Conservation (phyloP, 2,113 vertebrate genomes). For the Trochalopteron elliotii region DNA sequence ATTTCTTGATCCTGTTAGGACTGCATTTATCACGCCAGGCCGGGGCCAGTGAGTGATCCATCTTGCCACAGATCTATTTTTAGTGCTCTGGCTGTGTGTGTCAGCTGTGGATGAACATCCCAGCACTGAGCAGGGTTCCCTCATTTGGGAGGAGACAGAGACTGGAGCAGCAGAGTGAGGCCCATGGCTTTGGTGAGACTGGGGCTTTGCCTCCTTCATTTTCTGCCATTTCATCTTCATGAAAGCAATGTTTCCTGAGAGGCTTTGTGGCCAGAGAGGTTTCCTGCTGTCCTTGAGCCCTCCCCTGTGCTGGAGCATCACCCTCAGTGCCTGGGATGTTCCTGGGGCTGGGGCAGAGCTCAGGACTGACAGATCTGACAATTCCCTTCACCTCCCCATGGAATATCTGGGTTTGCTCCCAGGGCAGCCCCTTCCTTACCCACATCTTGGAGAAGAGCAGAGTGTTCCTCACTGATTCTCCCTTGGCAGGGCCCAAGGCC, state of each 20-base stretch:
- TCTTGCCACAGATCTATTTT: neutral
- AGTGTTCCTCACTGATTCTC: neutral
- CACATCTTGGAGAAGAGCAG: neutral
- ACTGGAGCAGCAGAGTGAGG: neutral
- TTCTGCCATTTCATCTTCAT: accelerated
- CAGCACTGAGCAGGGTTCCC: accelerated
- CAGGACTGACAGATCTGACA: neutral
- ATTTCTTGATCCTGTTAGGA: neutral
- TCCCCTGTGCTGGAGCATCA: neutral
- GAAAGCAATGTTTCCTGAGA: neutral
- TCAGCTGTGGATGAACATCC: neutral
- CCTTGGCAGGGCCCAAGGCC: too few relatives aligned
- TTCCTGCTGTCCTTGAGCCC: accelerated
- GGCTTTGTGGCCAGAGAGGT: accelerated
- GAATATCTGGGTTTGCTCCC: neutral
- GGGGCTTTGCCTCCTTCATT: accelerated
- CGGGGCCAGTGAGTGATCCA: accelerated
- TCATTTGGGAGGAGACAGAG: accelerated
- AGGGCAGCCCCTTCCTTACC: neutral
- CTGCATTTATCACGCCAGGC: neutral
- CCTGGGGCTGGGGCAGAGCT: accelerated
- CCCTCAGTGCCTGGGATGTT: accelerated
- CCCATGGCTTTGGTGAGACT: too few relatives aligned
- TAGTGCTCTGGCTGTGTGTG: neutral
- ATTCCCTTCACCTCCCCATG: accelerated